Evolutionary conservation across 2,888 invertebrate genomes (phyloP), one percentile per base, ranked within the genome.

Genomic region (Patella depressa): DNA sequence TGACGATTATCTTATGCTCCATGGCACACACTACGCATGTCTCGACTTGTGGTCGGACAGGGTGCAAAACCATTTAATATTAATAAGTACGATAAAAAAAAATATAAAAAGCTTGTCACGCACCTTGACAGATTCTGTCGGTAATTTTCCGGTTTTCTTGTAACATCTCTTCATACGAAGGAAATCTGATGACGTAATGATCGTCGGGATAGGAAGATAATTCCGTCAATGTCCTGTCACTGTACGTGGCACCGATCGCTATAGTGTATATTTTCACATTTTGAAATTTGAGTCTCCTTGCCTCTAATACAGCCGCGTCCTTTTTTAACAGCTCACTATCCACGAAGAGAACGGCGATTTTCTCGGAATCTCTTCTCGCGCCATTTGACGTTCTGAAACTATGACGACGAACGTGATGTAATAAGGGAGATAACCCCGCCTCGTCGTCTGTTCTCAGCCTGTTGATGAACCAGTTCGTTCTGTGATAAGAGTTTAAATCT

Each of bases 311-410:
- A 34, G 81, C 73, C 5, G 71, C 77, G 24, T 29, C 55, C 7
- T 71, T 4, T 54, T 80, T 77, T 2, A 72, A 57, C 55, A 83
- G 72, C 15, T 72, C 57, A 12, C 75, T 75, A 53, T 79, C 80
- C 11, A 81, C 69, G 29, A 83, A 81, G 0, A 83, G 53, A 17
- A 83, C 80, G 24, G 80, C 65, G 17, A 80, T 74, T 74, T 79
- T 79, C 24, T 76, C 75, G 19, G 79, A 75, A n/a, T 14, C 72
- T 72, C 29, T 75, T 53, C 70, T 59, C 5, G 65, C 77, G 57
- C 71, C 76, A 54, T 71, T 45, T 45, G 69, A 24, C 7, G 53
- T 54, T 65, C 65, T 65, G 65, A 65, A 65, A 65, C 19, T 65
- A 65, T 65, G 65, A 12, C 65, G 65, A 24, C 65, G 65, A 19